Percentiles rank a stretch among this genome's conserved stretches.
phyloP scores from a whole-genome alignment of 2,888 invertebrate species.

The Muschampia plurimacula region DNA sequence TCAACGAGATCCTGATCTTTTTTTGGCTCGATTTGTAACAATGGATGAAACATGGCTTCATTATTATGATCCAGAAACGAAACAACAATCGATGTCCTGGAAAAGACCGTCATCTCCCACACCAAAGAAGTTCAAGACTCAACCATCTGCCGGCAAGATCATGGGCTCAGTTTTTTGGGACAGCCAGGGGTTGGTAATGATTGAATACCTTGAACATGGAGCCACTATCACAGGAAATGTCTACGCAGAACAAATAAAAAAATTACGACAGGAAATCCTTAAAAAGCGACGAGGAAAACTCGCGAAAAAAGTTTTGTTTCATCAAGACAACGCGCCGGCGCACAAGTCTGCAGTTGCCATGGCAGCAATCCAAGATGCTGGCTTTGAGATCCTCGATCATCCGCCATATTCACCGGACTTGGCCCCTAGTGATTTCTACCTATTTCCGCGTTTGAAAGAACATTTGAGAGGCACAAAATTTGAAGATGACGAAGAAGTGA shows the following conservation, averaged over 20 bases:
- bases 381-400: too few species aligned
- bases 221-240: slow-evolving; percentile 32
- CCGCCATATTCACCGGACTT: too few species aligned
- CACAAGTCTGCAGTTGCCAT: slow-evolving; percentile 40
- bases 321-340: slow-evolving; percentile 44
- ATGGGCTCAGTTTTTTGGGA: slow-evolving; percentile 42
- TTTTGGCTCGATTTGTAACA: too few species aligned
- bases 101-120: slow-evolving; percentile 41
- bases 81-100: slow-evolving; percentile 30
- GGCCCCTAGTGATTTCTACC: too few species aligned
- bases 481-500: too few species aligned
- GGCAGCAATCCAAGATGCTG: neutral
- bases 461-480: too few species aligned
- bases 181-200: slow-evolving; percentile 36
- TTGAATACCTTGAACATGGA: slow-evolving; percentile 39
- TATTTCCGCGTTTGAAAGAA: too few species aligned
- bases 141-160: slow-evolving; percentile 39
- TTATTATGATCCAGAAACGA: too few species aligned
- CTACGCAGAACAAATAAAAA: slow-evolving; percentile 38
- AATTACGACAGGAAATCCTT: slow-evolving; percentile 38
- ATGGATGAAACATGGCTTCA: too few species aligned
- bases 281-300: slow-evolving; percentile 40
- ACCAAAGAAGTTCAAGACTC: slow-evolving; percentile 43
- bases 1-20: too few species aligned
- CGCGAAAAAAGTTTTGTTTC: slow-evolving; percentile 36